Percentiles rank a stretch among this genome's conserved stretches.
Conservation (phyloP, 2,797 vertebrate genomes). For the Danio aesculapii region DNA sequence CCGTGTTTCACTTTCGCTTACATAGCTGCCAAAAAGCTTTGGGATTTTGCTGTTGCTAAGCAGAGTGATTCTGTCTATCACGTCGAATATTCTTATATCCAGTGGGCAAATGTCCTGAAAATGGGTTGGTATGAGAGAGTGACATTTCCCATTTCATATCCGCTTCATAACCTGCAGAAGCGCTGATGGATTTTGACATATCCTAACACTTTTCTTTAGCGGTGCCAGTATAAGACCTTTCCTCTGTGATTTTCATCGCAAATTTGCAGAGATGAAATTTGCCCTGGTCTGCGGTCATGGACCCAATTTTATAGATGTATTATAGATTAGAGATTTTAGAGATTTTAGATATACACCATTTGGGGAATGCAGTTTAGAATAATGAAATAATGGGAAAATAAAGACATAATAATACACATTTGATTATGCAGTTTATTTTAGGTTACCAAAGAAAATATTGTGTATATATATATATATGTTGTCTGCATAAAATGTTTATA, state of each 20-base stretch:
- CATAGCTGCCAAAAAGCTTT: not conserved
- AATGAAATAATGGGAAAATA: too few relatives aligned
- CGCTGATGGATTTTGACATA: constrained; percentile 1
- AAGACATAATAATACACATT: too few relatives aligned
- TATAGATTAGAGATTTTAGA: too few relatives aligned
- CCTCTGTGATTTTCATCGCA: not conserved
- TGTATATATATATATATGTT: too few relatives aligned
- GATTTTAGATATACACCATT: not conserved
- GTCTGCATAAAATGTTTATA: too few relatives aligned
- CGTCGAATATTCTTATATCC: not conserved
- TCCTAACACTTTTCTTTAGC: not conserved
- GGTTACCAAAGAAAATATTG: too few relatives aligned
- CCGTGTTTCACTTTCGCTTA: constrained; percentile 38
- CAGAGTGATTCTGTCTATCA: not conserved
- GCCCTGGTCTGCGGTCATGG: not conserved
- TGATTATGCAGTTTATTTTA: too few relatives aligned
- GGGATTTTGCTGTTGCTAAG: not conserved
- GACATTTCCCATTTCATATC: not conserved
- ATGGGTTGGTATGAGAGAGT: not conserved
- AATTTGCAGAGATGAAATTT: not conserved
- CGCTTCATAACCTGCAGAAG: constrained; percentile 7
- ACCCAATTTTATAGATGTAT: not conserved
- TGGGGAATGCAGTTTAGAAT: not conserved
- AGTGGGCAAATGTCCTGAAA: not conserved
- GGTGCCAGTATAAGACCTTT: not conserved